phyloP scores from a whole-genome alignment of 1,140 invertebrate species.

The Metopolophium dirhodum region DNA sequence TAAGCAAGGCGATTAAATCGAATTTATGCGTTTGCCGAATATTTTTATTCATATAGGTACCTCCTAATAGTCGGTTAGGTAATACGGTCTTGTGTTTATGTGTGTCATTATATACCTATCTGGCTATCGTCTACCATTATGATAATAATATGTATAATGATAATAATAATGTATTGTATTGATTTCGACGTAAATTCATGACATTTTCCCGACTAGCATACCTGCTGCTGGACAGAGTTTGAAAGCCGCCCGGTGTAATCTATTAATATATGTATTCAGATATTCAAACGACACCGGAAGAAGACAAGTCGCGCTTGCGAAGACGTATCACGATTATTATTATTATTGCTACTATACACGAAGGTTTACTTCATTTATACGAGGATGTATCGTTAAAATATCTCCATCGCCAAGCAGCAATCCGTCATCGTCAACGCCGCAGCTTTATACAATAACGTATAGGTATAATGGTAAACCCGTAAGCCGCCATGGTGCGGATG shows the following conservation, averaged over 20 bases:
- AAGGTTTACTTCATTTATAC: not conserved
- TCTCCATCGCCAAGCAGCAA: not conserved
- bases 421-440: conserved; percentile 10
- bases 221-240: not conserved
- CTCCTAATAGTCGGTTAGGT: too few relatives aligned
- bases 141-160: not conserved
- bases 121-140: too few relatives aligned
- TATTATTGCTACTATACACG: not conserved
- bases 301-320: not conserved
- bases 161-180: not conserved
- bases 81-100: not conserved
- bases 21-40: not conserved
- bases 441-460: not conserved
- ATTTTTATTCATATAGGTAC: not conserved
- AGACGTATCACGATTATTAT: not conserved
- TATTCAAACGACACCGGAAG: not conserved
- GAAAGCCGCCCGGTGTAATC: not conserved
- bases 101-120: not conserved
- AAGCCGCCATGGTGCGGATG: not conserved
- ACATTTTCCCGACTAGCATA: not conserved
- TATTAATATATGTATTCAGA: not conserved
- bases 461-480: not conserved
- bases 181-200: not conserved
- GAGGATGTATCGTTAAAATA: not conserved
- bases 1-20: not conserved